phyloP scores from a whole-genome alignment of 2,797 vertebrate genomes.

The Microchirus variegatus region DNA sequence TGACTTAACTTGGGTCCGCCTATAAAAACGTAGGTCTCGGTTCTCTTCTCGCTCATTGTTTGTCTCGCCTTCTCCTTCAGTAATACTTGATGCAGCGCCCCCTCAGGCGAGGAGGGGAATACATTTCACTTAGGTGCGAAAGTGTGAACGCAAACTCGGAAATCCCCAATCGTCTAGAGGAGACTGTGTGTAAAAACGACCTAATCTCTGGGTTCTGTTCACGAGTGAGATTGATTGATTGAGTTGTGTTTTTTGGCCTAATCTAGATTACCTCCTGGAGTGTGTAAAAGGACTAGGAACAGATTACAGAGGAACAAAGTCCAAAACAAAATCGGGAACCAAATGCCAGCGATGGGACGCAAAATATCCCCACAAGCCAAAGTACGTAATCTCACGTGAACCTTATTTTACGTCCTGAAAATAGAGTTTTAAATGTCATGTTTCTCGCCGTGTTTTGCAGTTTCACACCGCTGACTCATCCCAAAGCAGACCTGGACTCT shows the following conservation, averaged over 20 bases:
- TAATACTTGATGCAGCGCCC: no score
- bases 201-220: no score
- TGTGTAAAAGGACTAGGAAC: slow-evolving; percentile 84
- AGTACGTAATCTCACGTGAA: slow-evolving; percentile 74
- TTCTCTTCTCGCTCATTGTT: no score
- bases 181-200: no score
- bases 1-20: no score
- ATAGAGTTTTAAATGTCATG: neutral
- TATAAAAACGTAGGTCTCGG: no score
- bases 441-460: slow-evolving; percentile 65
- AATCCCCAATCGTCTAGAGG: no score
- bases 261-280: slow-evolving; percentile 87
- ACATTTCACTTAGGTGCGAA: no score
- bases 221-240: no score
- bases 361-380: slow-evolving; percentile 84
- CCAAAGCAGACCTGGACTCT: slow-evolving; percentile 83
- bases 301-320: slow-evolving; percentile 89
- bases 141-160: no score
- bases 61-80: no score
- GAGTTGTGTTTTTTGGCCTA: neutral
- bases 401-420: neutral
- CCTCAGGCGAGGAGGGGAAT: no score
- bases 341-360: slow-evolving; percentile 87
- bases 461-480: slow-evolving; percentile 73
- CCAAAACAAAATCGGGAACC: slow-evolving; percentile 81